A percentile compares a stretch with the other conserved stretches of the same genome.
These are phyloP conservation scores for Campylomormyrus numenius DNA, from an alignment of 2,113 vertebrate species.

Conservation along the genomic window DNA sequence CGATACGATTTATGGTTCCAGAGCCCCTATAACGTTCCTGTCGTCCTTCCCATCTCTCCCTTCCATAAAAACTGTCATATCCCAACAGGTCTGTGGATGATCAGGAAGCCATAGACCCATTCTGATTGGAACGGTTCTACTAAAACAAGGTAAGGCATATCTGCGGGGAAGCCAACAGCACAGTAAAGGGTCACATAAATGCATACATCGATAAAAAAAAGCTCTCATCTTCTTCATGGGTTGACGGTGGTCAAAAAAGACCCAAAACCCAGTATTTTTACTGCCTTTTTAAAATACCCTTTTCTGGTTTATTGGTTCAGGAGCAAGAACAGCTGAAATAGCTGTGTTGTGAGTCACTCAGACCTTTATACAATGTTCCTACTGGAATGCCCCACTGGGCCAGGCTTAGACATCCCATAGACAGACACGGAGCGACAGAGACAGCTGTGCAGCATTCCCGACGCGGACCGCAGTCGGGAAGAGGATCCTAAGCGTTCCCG, in stretches of 20 bases:
- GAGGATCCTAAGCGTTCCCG: not conserved
- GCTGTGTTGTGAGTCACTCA: slow-evolving; percentile 38
- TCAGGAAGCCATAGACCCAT: not conserved
- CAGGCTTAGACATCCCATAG: slow-evolving; percentile 6
- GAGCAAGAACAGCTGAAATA: slow-evolving; percentile 53
- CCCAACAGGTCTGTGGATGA: not conserved
- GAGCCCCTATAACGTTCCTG: not conserved
- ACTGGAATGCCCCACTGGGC: not conserved
- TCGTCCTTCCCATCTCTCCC: not conserved
- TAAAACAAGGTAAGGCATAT: not conserved
- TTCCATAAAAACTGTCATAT: not conserved
- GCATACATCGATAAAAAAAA: not conserved
- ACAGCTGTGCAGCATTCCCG: slow-evolving; percentile 19
- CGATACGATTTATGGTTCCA: not conserved
- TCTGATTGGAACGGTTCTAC: not conserved
- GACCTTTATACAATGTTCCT: slow-evolving; percentile 21
- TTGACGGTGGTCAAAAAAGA: not conserved
- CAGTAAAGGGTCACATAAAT: not conserved
- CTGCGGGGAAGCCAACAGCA: not conserved
- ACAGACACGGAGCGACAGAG: not conserved
- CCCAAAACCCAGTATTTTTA: slow-evolving; percentile 30
- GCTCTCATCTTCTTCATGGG: not conserved
- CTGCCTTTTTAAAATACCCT: not conserved
- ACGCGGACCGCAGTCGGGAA: not conserved
- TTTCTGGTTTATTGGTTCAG: slow-evolving; percentile 21